These are phyloP conservation scores for Dolichomitus sp. DNA, from an alignment of 2,888 invertebrate species.

Conservation along the genomic window DNA sequence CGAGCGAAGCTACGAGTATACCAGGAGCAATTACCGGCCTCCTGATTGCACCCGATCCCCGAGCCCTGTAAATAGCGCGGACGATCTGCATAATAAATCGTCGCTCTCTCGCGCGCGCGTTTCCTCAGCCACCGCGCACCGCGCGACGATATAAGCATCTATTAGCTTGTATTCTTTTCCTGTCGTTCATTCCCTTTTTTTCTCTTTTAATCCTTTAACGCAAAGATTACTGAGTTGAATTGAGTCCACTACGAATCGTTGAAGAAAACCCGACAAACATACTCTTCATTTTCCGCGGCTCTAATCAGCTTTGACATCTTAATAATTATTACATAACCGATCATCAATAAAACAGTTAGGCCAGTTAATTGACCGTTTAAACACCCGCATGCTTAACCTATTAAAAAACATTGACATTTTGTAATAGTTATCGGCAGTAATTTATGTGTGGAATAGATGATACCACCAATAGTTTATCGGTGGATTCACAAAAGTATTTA, in stretches of 20 bases:
- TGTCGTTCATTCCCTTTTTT: neutral
- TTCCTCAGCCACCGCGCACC: constrained; percentile 48
- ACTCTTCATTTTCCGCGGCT: neutral
- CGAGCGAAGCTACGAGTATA: constrained; percentile 62
- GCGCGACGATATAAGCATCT: constrained; percentile 51
- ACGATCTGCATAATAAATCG: constrained; percentile 75
- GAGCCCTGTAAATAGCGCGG: constrained; percentile 71
- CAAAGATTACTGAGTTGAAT: constrained; percentile 3
- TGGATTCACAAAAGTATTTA: too few species aligned
- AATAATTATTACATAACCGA: neutral
- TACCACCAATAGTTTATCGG: neutral
- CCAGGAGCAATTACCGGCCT: constrained; percentile 72
- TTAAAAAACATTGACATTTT: neutral
- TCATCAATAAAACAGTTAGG: neutral
- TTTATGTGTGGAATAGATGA: neutral
- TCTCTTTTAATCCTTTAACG: neutral
- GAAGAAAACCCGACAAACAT: neutral
- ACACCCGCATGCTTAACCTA: neutral
- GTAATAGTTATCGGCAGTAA: neutral
- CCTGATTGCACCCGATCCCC: constrained; percentile 72
- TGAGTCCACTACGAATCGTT: neutral
- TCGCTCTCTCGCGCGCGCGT: constrained; percentile 46
- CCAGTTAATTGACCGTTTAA: neutral
- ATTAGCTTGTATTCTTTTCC: constrained; percentile 56
- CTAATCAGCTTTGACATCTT: neutral